Evolutionary conservation across 2,797 vertebrate genomes (phyloP), one percentile per base, ranked within the genome.

Genomic region (Myotis vivesi): DNA sequence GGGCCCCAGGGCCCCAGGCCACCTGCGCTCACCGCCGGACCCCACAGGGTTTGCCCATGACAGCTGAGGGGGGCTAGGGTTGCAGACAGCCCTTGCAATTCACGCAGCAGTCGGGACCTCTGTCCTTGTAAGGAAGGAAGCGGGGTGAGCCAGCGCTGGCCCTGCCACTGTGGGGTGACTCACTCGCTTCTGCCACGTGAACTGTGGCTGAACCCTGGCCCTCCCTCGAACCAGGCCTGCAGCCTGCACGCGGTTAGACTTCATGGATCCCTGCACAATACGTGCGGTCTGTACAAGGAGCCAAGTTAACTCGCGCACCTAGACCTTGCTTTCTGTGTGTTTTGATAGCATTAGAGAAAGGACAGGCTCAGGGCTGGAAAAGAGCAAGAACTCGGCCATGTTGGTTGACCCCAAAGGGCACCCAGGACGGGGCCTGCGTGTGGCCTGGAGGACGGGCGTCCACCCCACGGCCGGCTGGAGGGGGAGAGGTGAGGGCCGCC

Each of bases 91-190:
- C 95, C 97, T 96, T 95, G 96, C 96, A 94, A 89, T 93, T 95
- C 96, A 92, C 10, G 6, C 90, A 71, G 96, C 97, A 81, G 95
- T 95, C 94, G 93, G 97, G 95, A 95, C 95, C 97, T 95, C 96
- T 96, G 95, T 68, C 97, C 95, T 88, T 97, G 91, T 97, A 95
- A 97, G 97, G 97, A 97, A 97, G 96, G 97, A 81, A 96, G 94
- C 93, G n/a, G 92, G 94, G 96, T 69, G 49, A 94, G 92, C 96
- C 96, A 94, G 95, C 69, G 68, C 95, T 88, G 95, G 90, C 95
- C 36, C 20, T 95, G 92, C 95, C 97, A 92, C 71, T 49, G 76
- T 83, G 2, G 69, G 62, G 93, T 96, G 97, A 97, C 94, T 97
- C 96, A 97, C 88, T 95, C 88, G 11, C 57, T 93, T 92, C 95